Evolutionary conservation across 2,888 invertebrate species (phyloP).

Genomic region (Tipula lateralis): DNA sequence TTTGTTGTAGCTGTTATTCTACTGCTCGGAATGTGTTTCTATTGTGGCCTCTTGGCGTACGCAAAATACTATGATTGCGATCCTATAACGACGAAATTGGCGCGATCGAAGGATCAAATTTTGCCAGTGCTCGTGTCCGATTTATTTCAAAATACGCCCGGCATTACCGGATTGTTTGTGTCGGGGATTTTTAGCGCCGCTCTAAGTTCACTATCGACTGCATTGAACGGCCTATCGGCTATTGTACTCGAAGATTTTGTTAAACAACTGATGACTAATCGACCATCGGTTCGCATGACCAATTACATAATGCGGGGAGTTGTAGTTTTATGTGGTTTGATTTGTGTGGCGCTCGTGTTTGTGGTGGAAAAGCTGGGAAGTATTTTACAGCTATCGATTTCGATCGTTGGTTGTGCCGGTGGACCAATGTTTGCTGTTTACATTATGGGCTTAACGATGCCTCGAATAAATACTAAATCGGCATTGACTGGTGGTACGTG

Average conservation of each 20-base stretch:
- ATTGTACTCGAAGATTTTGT: background rate
- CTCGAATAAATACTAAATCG: background rate
- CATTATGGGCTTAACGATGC: background rate
- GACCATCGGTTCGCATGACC: constrained; percentile 53
- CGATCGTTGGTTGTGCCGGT: background rate
- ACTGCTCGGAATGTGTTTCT: background rate
- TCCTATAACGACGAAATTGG: background rate
- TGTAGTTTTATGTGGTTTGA: background rate
- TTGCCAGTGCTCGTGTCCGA: background rate
- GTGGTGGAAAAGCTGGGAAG: background rate
- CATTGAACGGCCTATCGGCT: background rate
- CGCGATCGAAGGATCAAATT: background rate
- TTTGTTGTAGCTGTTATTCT: background rate
- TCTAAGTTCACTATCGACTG: background rate
- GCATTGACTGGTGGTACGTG: background rate
- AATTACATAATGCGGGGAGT: constrained; percentile 38
- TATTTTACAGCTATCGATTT: background rate
- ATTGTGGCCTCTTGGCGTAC: background rate
- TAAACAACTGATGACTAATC: constrained; percentile 42
- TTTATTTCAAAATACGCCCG: background rate
- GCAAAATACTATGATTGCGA: background rate
- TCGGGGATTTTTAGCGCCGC: background rate
- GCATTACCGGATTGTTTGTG: background rate
- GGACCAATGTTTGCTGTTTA: constrained; percentile 6
- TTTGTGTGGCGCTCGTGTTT: background rate